These are phyloP conservation scores for Nasalis larvatus DNA, from an alignment of 2,113 vertebrate genomes.

Conservation along the genomic window DNA sequence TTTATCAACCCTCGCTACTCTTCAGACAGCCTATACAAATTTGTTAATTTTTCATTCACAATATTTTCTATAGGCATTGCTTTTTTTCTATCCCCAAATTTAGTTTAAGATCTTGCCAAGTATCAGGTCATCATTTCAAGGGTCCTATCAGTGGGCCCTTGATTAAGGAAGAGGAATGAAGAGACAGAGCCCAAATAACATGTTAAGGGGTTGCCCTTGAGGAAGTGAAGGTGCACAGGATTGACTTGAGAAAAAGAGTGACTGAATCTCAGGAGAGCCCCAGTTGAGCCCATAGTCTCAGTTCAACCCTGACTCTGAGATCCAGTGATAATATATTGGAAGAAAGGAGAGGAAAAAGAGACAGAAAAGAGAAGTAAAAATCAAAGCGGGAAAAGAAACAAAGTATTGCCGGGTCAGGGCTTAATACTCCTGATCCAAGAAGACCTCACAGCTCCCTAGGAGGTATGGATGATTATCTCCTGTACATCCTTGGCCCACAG, in stretches of 20 bases:
- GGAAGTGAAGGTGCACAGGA: not conserved
- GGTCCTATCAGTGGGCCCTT: not conserved
- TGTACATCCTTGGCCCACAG: not conserved
- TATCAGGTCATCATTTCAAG: not conserved
- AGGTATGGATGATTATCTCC: not conserved
- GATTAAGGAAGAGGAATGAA: not conserved
- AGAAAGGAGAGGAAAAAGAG: not conserved
- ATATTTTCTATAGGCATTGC: not conserved
- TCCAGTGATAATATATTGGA: not conserved
- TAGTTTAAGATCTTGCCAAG: not conserved
- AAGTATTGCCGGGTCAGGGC: not conserved
- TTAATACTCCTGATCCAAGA: not conserved
- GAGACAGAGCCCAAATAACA: not conserved
- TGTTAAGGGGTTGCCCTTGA: not conserved
- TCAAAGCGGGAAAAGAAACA: not conserved
- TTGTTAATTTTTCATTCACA: not conserved
- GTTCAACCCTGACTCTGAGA: not conserved
- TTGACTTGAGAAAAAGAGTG: not conserved
- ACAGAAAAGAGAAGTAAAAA: not conserved
- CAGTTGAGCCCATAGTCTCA: not conserved
- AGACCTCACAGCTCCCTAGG: not conserved
- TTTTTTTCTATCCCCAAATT: not conserved
- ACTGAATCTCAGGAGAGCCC: not conserved
- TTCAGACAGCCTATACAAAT: not conserved
- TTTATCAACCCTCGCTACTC: not conserved